Percentiles rank a stretch among this genome's conserved stretches.
Conservation (phyloP, 2,797 vertebrate species). For the Pagetopsis macropterus region DNA sequence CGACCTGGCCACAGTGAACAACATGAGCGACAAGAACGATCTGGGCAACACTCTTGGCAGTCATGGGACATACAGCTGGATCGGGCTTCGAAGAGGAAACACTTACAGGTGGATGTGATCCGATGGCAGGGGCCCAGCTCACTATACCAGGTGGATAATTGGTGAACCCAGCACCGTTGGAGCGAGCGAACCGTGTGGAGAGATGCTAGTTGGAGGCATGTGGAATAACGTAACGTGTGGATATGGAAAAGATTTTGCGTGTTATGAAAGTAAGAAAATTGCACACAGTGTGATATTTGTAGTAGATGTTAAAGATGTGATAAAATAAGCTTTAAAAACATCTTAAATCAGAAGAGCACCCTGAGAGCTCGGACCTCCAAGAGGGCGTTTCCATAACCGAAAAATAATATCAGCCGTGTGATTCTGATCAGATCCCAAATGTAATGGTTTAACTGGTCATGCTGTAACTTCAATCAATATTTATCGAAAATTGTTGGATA, state of each 20-base stretch:
- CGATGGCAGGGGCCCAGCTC: conserved; percentile 6
- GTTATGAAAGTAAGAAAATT: conserved; percentile 46
- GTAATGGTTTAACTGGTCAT: too few relatives aligned
- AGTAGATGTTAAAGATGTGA: neutral
- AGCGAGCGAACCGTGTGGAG: neutral
- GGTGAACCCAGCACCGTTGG: accelerated
- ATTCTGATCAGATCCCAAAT: neutral
- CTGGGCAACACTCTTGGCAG: neutral
- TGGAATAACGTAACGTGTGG: accelerated
- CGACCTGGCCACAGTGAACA: conserved; percentile 53
- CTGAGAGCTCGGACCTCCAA: neutral
- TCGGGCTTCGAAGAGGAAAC: conserved; percentile 35
- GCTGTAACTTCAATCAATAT: too few relatives aligned
- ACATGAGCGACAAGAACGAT: neutral
- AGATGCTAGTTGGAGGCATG: accelerated
- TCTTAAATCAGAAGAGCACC: neutral
- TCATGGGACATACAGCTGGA: conserved; percentile 29
- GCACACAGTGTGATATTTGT: neutral
- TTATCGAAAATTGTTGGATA: too few relatives aligned
- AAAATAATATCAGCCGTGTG: neutral
- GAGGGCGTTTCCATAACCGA: neutral
- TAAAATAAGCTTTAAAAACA: neutral
- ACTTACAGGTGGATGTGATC: conserved; percentile 37
- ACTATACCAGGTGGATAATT: accelerated
- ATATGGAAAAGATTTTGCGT: accelerated